phyloP scores from a whole-genome alignment of 2,113 vertebrate species.

The Lipophrys pholis region DNA sequence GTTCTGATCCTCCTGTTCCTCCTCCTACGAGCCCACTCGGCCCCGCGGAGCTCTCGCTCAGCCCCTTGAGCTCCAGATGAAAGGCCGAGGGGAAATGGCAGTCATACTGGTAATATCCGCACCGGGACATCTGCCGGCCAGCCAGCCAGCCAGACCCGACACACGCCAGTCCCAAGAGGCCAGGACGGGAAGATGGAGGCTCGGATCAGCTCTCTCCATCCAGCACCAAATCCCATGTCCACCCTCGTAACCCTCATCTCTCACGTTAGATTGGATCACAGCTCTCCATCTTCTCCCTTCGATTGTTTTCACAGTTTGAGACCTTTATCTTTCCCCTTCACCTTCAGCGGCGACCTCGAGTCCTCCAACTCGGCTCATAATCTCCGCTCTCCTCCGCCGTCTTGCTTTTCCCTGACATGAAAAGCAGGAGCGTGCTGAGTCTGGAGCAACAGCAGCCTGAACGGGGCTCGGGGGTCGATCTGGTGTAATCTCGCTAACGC shows the following conservation, averaged over 20 bases:
- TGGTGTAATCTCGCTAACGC: slow-evolving; percentile 60
- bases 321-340: slow-evolving; percentile 1
- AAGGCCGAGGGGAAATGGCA: slow-evolving; percentile 77
- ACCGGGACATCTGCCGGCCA: slow-evolving; percentile 77
- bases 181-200: slow-evolving; percentile 42
- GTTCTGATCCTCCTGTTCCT: slow-evolving; percentile 65
- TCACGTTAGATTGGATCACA: slow-evolving; percentile 61
- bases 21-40: slow-evolving; percentile 49
- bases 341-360: slow-evolving; percentile 9
- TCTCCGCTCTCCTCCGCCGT: slow-evolving; percentile 9
- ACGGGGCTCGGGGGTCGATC: slow-evolving; percentile 36
- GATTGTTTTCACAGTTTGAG: slow-evolving; percentile 9
- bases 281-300: slow-evolving; percentile 13
- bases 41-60: slow-evolving; percentile 49
- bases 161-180: slow-evolving; percentile 60
- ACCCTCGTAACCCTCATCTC: slow-evolving; percentile 43
- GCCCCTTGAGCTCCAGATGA: slow-evolving; percentile 73
- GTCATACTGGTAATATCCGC: slow-evolving; percentile 76
- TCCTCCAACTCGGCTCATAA: slow-evolving; percentile 27
- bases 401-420: slow-evolving; percentile 38
- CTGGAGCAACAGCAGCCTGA: slow-evolving; percentile 19
- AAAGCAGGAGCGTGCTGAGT: slow-evolving; percentile 50
- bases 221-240: slow-evolving; percentile 53
- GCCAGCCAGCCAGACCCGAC: slow-evolving; percentile 65
- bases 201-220: slow-evolving; percentile 43